A percentile compares a stretch with the other conserved stretches of the same genome.
Evolutionary conservation across 2,113 vertebrate genomes (phyloP).

Genomic region (Pachycephala philippinensis): DNA sequence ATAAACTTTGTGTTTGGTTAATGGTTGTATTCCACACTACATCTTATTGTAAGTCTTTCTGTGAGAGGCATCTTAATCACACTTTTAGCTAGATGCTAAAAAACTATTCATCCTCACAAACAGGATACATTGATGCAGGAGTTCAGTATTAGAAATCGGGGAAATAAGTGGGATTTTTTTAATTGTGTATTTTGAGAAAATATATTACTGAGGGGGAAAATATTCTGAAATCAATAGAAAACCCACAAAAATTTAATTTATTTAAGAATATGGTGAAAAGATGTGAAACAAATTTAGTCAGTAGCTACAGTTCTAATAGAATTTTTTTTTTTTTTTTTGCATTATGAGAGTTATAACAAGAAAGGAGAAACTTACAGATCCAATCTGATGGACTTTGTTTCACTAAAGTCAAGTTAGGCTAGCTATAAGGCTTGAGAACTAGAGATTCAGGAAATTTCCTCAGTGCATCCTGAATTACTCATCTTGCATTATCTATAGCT

Average conservation of each 20-base stretch:
- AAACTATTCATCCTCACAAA: not conserved
- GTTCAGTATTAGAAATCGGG: not conserved
- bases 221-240: not conserved
- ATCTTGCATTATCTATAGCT: not conserved
- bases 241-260: not conserved
- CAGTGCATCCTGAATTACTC: not conserved
- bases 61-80: not conserved
- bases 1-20: not conserved
- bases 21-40: not conserved
- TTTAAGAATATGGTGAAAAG: not conserved
- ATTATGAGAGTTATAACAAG: not conserved
- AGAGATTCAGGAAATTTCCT: not conserved
- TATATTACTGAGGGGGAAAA: not conserved
- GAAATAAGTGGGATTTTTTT: fast-evolving
- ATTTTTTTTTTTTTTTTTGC: too few relatives aligned
- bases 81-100: not conserved
- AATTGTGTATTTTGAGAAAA: not conserved
- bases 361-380: not conserved
- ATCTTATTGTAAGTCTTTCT: not conserved
- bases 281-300: not conserved
- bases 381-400: not conserved
- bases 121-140: not conserved
- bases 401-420: not conserved
- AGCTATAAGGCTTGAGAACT: not conserved
- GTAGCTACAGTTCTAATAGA: not conserved